Conservation (phyloP, 2,888 invertebrate genomes). For the Drosophila birchii region DNA sequence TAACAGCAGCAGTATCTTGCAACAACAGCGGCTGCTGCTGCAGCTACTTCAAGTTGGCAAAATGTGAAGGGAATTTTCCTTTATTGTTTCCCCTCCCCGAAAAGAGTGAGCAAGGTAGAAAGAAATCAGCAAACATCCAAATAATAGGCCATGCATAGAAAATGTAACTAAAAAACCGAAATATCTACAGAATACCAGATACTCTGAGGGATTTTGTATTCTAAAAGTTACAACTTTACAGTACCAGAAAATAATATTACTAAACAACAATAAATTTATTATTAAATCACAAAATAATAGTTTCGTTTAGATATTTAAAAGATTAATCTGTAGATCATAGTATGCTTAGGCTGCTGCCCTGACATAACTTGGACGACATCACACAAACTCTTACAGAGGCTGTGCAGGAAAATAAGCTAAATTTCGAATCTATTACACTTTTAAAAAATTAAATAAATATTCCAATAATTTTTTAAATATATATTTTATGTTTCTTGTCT, state of each 20-base stretch:
- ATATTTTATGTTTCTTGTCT: neutral
- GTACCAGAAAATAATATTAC: no score
- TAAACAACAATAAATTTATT: no score
- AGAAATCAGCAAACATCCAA: conserved; percentile 14
- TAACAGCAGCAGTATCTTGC: conserved; percentile 19
- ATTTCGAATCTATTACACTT: neutral
- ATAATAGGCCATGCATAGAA: conserved; percentile 3
- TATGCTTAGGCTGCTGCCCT: no score
- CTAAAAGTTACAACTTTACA: no score
- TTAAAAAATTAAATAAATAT: neutral
- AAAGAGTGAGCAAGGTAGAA: neutral
- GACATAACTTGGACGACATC: no score
- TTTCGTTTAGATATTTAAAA: no score
- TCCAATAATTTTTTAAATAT: neutral
- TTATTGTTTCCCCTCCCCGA: conserved; percentile 21
- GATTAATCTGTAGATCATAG: neutral
- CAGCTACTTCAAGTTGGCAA: conserved; percentile 43
- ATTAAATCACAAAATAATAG: no score
- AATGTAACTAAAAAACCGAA: neutral
- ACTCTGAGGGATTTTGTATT: no score
- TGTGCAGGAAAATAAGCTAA: no score
- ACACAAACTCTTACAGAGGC: no score
- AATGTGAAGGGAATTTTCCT: conserved; percentile 34
- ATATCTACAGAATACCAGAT: no score
- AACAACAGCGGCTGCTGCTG: conserved; percentile 11